These are phyloP conservation scores for Notodonta ziczac DNA, from an alignment of 2,888 invertebrate species.

Conservation along the genomic window DNA sequence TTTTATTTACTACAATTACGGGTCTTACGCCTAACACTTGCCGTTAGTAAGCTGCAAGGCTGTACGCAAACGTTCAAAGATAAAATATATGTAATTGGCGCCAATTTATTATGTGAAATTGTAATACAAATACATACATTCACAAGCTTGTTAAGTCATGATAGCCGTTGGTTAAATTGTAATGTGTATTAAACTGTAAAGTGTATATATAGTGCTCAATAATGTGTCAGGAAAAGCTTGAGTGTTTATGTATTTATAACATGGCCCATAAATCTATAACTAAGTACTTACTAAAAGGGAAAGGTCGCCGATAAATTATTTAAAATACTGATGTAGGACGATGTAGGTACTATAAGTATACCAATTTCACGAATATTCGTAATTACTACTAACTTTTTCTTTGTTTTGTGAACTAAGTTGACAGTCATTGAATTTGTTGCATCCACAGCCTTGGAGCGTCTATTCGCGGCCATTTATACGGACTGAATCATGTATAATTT, in stretches of 20 bases:
- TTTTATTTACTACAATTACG: conserved; percentile 51
- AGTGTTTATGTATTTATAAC: conserved; percentile 32
- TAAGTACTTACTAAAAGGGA: conserved; percentile 34
- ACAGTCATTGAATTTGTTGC: conserved; percentile 39
- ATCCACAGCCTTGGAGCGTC: conserved; percentile 35
- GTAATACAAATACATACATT: conserved; percentile 29
- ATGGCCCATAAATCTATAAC: conserved; percentile 18
- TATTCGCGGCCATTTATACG: conserved; percentile 41
- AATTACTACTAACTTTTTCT: background rate
- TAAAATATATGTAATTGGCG: conserved; percentile 15
- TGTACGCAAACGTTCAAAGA: conserved; percentile 31
- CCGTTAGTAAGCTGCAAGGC: conserved; percentile 34
- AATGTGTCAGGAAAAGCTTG: conserved; percentile 27
- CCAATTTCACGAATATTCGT: conserved; percentile 11
- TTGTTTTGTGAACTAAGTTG: conserved; percentile 30
- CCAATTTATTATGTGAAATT: conserved; percentile 12
- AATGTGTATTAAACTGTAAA: conserved; percentile 1
- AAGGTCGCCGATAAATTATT: background rate
- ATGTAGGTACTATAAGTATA: background rate
- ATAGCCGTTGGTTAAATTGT: background rate
- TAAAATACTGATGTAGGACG: too few relatives aligned
- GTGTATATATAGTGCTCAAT: conserved; percentile 7
- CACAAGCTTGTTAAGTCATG: conserved; percentile 20
- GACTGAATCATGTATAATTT: conserved; percentile 38
- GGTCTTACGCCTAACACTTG: conserved; percentile 50